Percentiles rank a stretch among this genome's conserved stretches.
These are phyloP conservation scores for Macquaria ambigua DNA, from an alignment of 2,113 vertebrate species.

Conservation along the genomic window DNA sequence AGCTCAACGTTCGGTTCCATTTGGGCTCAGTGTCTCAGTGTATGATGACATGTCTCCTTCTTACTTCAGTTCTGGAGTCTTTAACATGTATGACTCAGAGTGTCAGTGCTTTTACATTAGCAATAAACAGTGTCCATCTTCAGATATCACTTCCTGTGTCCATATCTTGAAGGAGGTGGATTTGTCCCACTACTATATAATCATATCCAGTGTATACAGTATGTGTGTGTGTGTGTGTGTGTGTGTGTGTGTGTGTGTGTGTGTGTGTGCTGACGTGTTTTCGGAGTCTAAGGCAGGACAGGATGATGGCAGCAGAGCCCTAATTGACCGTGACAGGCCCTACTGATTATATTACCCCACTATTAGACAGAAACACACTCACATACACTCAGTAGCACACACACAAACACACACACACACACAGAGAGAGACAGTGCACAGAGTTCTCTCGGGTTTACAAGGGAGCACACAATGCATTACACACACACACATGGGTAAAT, in stretches of 20 bases:
- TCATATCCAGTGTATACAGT: background rate
- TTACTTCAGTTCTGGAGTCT: background rate
- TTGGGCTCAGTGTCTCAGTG: too few relatives aligned
- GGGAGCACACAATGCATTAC: conserved; percentile 16
- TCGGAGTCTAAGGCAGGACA: conserved; percentile 7
- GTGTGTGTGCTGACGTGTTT: background rate
- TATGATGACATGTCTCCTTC: too few relatives aligned
- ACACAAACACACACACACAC: conserved; percentile 1
- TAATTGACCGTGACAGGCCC: conserved; percentile 44
- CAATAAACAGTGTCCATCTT: background rate
- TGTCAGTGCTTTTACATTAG: background rate
- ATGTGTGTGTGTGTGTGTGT: background rate
- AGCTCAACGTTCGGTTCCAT: too few relatives aligned
- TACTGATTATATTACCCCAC: conserved; percentile 41
- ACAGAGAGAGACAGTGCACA: background rate
- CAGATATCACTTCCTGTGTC: background rate
- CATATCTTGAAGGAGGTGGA: background rate
- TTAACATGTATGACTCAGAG: background rate
- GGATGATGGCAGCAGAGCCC: conserved; percentile 21
- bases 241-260: conserved; percentile 7
- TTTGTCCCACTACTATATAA: background rate
- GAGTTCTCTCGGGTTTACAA: conserved; percentile 6
- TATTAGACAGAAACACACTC: conserved; percentile 29
- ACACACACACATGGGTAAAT: conserved; percentile 14
- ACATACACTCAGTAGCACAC: conserved; percentile 7